Evolutionary conservation across 2,113 vertebrate genomes (phyloP).

Genomic region (Epinephelus cyanopodus): DNA sequence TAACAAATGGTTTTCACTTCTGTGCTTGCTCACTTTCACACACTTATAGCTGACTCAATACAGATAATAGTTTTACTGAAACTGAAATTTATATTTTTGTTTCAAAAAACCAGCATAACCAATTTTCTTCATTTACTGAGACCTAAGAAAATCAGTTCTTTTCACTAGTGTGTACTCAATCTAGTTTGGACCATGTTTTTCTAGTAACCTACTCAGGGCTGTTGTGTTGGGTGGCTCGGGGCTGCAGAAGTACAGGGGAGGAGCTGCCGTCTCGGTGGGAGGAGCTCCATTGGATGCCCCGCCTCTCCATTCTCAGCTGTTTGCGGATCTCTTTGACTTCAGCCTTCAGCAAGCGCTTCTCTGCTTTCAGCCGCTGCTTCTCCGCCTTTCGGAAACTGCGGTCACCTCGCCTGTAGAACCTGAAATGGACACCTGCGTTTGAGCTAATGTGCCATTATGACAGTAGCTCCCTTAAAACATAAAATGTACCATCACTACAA

Average conservation of each 20-base stretch:
- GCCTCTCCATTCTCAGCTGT: conserved; percentile 94
- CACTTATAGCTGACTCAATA: not conserved
- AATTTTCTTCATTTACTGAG: not conserved
- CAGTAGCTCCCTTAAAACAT: not conserved
- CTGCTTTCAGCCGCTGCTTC: conserved; percentile 94
- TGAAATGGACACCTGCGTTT: conserved; percentile 44
- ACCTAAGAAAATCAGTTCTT: not conserved
- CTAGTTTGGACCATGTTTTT: not conserved
- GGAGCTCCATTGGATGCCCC: conserved; percentile 92
- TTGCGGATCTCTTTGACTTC: conserved; percentile 96
- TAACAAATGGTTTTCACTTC: not conserved
- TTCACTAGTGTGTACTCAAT: not conserved
- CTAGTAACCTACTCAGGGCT: conserved; percentile 81
- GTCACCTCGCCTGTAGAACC: conserved; percentile 94
- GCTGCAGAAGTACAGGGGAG: conserved; percentile 84
- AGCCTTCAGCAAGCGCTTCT: conserved; percentile 95
- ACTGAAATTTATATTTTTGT: not conserved
- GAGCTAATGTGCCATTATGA: not conserved
- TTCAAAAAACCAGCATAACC: not conserved
- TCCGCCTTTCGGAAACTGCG: conserved; percentile 95
- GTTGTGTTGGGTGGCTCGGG: conserved; percentile 82
- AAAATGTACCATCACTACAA: not conserved
- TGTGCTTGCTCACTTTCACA: not conserved
- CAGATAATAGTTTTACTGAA: not conserved
- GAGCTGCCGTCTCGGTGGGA: conserved; percentile 82